Percentiles rank a stretch among this genome's conserved stretches.
Conservation (phyloP, 1,140 invertebrate genomes). For the Diabrotica virgifera region DNA sequence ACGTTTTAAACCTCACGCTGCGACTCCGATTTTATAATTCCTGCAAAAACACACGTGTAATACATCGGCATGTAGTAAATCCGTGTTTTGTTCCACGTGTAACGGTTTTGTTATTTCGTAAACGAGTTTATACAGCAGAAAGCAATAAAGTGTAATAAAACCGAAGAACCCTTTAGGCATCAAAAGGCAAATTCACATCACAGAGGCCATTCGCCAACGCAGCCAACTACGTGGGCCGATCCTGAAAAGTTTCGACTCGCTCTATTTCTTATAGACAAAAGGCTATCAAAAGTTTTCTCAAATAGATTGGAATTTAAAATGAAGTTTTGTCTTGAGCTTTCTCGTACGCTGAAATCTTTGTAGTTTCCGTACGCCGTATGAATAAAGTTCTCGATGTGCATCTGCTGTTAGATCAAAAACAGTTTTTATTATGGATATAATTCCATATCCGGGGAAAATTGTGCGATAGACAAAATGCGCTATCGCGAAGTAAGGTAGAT, state of each 20-base stretch:
- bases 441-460: background rate
- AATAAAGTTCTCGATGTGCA: background rate
- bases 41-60: no score
- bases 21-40: no score
- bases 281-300: slow-evolving; percentile 37
- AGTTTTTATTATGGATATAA: background rate
- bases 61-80: no score
- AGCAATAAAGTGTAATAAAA: slow-evolving; percentile 3
- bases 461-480: background rate
- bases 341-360: slow-evolving; percentile 14
- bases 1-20: no score
- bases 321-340: slow-evolving; percentile 29
- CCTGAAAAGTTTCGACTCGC: slow-evolving; percentile 13
- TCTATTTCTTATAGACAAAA: slow-evolving; percentile 39
- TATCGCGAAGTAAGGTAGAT: no score
- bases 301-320: slow-evolving; percentile 40
- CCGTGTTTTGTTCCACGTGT: no score
- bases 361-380: background rate
- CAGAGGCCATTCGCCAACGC: background rate
- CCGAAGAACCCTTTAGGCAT: background rate
- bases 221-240: background rate
- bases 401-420: background rate
- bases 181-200: slow-evolving; percentile 2
- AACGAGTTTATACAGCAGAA: background rate
- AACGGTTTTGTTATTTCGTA: no score